These are phyloP conservation scores for Agapostemon virescens DNA, from an alignment of 2,888 invertebrate genomes.

Conservation along the genomic window DNA sequence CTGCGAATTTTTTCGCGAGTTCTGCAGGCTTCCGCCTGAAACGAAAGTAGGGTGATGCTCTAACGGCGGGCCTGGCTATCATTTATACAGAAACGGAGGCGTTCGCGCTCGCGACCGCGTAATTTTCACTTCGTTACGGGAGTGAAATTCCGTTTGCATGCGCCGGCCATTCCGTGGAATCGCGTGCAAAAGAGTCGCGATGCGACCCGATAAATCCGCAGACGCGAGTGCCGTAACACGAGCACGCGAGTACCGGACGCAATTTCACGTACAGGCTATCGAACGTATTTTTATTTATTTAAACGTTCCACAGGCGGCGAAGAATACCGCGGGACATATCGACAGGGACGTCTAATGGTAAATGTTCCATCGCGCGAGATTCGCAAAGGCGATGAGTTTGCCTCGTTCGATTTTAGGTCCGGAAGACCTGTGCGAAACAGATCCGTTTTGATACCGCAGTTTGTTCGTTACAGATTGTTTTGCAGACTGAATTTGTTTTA, in stretches of 20 bases:
- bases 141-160: slow-evolving; percentile 70
- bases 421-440: background rate
- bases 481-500: background rate
- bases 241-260: slow-evolving; percentile 35
- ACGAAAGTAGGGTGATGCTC: slow-evolving; percentile 68
- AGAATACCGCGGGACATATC: background rate
- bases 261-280: slow-evolving; percentile 57
- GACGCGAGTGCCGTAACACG: slow-evolving; percentile 34
- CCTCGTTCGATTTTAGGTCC: too few relatives aligned
- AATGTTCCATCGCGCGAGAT: background rate
- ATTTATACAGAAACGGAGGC: slow-evolving; percentile 62
- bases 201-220: slow-evolving; percentile 71
- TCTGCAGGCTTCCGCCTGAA: slow-evolving; percentile 61
- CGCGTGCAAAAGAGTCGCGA: slow-evolving; percentile 69
- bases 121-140: slow-evolving; percentile 74
- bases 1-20: slow-evolving; percentile 8
- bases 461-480: background rate
- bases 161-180: slow-evolving; percentile 57
- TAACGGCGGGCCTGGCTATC: slow-evolving; percentile 47
- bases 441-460: background rate
- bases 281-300: slow-evolving; percentile 19
- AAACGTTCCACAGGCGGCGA: background rate
- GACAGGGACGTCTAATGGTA: background rate
- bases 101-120: slow-evolving; percentile 58
- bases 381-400: too few relatives aligned